phyloP scores from a whole-genome alignment of 1,140 invertebrate genomes.

The Bombus balteatus region DNA sequence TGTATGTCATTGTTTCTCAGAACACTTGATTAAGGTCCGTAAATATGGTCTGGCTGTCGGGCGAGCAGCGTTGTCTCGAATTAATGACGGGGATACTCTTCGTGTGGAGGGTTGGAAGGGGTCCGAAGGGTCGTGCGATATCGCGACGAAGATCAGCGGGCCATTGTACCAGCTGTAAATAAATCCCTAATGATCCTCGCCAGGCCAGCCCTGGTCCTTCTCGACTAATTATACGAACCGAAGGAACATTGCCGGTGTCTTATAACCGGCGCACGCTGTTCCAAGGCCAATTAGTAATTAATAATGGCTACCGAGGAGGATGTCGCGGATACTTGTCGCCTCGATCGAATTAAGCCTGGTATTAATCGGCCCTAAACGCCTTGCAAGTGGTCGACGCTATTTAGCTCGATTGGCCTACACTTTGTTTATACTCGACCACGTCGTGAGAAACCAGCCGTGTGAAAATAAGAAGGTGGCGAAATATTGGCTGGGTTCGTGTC shows the following conservation, averaged over 20 bases:
- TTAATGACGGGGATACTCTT: conserved; percentile 54
- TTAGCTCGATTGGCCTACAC: conserved; percentile 4
- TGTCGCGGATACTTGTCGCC: conserved; percentile 60
- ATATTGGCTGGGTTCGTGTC: background rate
- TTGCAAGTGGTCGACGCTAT: conserved; percentile 26
- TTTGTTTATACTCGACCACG: background rate
- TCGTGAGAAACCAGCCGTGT: background rate
- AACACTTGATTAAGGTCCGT: conserved; percentile 62
- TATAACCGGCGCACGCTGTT: conserved; percentile 48
- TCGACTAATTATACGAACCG: conserved; percentile 68
- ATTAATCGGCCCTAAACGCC: conserved; percentile 58
- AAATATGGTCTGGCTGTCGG: conserved; percentile 44
- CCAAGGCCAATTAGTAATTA: conserved; percentile 66
- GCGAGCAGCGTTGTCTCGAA: conserved; percentile 28
- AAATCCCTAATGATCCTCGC: conserved; percentile 70
- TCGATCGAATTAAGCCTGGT: conserved; percentile 64
- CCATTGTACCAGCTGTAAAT: conserved; percentile 70
- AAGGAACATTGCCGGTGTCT: conserved; percentile 48
- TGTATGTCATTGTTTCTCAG: conserved; percentile 54
- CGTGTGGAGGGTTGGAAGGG: conserved; percentile 15
- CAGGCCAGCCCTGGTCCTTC: conserved; percentile 8
- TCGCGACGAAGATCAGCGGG: conserved; percentile 61
- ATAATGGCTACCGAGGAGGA: conserved; percentile 55
- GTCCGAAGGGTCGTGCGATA: conserved; percentile 51
- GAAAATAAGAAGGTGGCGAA: background rate